Evolutionary conservation across 1,140 invertebrate genomes (phyloP).

Genomic region (Charaxes varanes): DNA sequence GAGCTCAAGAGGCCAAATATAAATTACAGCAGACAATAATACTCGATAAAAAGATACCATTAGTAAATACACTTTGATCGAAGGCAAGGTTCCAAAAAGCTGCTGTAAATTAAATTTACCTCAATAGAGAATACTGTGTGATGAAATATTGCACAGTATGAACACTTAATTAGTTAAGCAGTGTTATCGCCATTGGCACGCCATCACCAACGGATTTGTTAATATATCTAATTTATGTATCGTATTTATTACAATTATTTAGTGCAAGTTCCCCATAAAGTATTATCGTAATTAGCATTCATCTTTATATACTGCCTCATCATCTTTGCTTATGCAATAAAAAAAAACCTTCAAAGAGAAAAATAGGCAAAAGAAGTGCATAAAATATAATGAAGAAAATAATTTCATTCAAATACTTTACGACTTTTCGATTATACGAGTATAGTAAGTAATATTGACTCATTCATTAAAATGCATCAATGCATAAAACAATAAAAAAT

Average conservation of each 20-base stretch:
- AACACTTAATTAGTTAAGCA: constrained; percentile 39
- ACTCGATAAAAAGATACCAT: no score
- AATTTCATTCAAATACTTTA: constrained; percentile 42
- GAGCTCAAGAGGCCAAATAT: constrained; percentile 20
- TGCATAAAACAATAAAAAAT: constrained; percentile 23
- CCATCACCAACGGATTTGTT: constrained; percentile 52
- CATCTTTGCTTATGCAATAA: constrained; percentile 52
- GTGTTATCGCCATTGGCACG: constrained; percentile 62
- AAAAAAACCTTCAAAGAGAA: constrained; percentile 40
- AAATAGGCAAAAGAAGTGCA: constrained; percentile 60
- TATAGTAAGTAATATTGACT: constrained; percentile 13
- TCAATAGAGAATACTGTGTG: neutral
- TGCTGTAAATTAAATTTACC: constrained; percentile 10
- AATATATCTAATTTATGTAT: constrained; percentile 51
- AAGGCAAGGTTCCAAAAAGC: constrained; percentile 4
- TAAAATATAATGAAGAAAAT: constrained; percentile 30
- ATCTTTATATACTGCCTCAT: constrained; percentile 56
- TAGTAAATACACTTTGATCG: constrained; percentile 20
- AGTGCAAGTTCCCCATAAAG: constrained; percentile 56
- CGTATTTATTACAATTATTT: constrained; percentile 50
- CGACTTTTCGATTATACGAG: constrained; percentile 28
- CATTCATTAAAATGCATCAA: constrained; percentile 35
- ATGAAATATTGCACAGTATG: constrained; percentile 8
- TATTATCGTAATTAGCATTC: constrained; percentile 51
- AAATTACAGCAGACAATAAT: constrained; percentile 8